Conservation (phyloP, 1,140 invertebrate species). For the Nasonia vitripennis region DNA sequence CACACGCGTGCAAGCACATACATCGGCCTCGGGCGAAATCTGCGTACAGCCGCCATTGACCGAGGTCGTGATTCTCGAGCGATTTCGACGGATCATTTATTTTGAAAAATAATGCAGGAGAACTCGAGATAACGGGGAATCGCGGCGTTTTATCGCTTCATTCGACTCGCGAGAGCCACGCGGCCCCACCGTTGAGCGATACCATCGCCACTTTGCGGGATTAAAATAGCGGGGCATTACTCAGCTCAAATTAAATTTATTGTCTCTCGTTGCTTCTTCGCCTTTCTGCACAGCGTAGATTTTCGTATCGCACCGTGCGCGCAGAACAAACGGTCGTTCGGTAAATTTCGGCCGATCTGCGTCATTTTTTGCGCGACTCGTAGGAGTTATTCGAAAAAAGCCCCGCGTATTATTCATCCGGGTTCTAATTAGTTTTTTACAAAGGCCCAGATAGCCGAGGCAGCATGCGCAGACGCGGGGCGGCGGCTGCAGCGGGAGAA, state of each 20-base stretch:
- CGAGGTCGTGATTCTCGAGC: constrained; percentile 34
- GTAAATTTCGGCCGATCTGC: not conserved
- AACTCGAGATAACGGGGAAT: constrained; percentile 34
- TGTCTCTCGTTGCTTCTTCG: not conserved
- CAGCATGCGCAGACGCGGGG: not conserved
- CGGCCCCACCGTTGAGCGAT: not conserved
- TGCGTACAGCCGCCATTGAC: constrained; percentile 33
- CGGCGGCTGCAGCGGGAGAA: not conserved
- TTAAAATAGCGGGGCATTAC: constrained; percentile 40
- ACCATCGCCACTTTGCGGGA: constrained; percentile 35
- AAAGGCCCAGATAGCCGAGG: no score
- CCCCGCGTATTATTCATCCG: not conserved
- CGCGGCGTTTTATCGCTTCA: constrained; percentile 37
- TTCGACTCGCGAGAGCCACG: not conserved
- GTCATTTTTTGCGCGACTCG: not conserved
- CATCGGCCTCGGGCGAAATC: not conserved
- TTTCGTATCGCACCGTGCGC: no score
- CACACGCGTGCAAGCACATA: not conserved
- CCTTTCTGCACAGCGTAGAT: not conserved
- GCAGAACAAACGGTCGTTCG: not conserved
- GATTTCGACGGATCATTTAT: constrained; percentile 40
- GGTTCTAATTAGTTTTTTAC: constrained; percentile 9
- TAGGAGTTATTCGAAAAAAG: no score
- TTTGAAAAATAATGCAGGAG: constrained; percentile 33
- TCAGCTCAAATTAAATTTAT: constrained; percentile 40